A percentile compares a stretch with the other conserved stretches of the same genome.
phyloP scores from a whole-genome alignment of 2,113 vertebrate species.

The Ammodramus savannarum region DNA sequence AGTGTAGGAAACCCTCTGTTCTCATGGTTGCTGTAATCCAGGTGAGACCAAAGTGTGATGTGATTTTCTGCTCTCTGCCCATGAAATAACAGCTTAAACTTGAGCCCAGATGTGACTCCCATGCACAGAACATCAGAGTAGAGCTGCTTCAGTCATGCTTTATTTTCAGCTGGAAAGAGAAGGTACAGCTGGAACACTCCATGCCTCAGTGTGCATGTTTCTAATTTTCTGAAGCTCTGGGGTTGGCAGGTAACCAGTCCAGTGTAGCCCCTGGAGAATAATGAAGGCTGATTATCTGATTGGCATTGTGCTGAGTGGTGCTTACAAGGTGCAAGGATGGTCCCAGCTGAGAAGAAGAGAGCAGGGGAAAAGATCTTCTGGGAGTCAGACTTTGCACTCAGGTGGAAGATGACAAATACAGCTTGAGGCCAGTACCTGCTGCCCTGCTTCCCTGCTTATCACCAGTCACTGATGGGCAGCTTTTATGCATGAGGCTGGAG shows the following conservation, averaged over 20 bases:
- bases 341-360: not conserved
- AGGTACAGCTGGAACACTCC: not conserved
- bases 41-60: not conserved
- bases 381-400: not conserved
- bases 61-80: not conserved
- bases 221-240: not conserved
- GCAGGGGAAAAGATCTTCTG: not conserved
- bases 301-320: not conserved
- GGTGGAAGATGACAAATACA: not conserved
- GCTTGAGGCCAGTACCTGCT: not conserved
- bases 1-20: not conserved
- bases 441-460: not conserved
- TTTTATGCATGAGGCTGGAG: accelerated
- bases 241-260: not conserved
- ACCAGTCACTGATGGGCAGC: not conserved
- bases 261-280: not conserved
- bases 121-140: not conserved
- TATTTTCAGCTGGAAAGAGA: not conserved
- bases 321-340: not conserved
- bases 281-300: not conserved
- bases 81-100: not conserved
- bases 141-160: not conserved
- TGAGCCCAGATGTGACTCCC: not conserved
- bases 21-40: not conserved
- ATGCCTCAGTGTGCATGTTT: not conserved